Conservation (phyloP, 2,797 vertebrate genomes). For the Fundulus diaphanus region DNA sequence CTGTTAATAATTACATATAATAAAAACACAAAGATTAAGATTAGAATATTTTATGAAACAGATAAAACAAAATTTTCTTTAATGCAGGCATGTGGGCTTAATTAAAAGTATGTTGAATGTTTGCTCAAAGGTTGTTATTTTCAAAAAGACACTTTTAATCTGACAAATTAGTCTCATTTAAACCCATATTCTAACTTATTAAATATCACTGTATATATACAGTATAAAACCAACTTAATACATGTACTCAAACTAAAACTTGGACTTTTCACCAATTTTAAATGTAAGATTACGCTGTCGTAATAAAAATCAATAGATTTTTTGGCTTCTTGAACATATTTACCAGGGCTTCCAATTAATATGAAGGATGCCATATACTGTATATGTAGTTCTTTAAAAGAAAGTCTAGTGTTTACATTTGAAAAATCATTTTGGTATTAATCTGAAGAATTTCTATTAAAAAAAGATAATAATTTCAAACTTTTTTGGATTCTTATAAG, state of each 20-base stretch:
- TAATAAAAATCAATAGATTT: not conserved
- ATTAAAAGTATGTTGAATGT: too few species aligned
- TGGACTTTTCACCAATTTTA: not conserved
- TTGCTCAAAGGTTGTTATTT: too few species aligned
- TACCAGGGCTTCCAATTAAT: not conserved
- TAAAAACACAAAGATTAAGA: too few species aligned
- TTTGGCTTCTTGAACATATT: not conserved
- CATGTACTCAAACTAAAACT: not conserved
- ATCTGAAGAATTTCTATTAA: not conserved
- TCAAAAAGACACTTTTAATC: too few species aligned
- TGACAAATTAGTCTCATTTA: too few species aligned
- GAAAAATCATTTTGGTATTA: not conserved
- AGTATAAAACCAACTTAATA: not conserved
- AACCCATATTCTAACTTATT: not conserved
- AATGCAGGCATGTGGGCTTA: too few species aligned
- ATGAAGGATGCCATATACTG: not conserved
- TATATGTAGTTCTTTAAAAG: too few species aligned
- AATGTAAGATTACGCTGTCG: not conserved
- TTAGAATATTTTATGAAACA: too few species aligned
- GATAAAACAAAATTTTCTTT: too few species aligned
- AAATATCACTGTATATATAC: too few species aligned
- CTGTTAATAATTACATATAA: too few species aligned
- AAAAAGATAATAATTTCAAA: not conserved
- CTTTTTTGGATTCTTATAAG: not conserved
- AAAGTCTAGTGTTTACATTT: too few species aligned